Evolutionary conservation across 1,140 invertebrate species (phyloP), one percentile per base, ranked within the genome.

Genomic region (Cotesia typhae): DNA sequence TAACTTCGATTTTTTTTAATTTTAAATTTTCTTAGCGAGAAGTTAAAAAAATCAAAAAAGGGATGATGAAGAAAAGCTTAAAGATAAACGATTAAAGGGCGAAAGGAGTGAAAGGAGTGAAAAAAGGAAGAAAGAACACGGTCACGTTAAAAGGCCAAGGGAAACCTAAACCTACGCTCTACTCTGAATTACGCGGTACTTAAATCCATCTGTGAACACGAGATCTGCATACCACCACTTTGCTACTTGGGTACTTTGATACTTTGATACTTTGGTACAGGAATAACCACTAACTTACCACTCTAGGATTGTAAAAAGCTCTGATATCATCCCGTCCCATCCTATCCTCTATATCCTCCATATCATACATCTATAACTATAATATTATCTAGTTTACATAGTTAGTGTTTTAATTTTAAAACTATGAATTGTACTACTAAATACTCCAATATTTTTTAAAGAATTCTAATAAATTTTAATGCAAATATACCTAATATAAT

Each of bases 101-200:
- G 53, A 60, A 28, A 36, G 41, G n/a, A 41, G n/a, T 28, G 28
- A 2, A 36, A 36, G n/a, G 52, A 10, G 6, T 59, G 20, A 59
- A 10, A 10, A 6, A 59, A 6, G 17, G 14, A 9, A 59, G 28
- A 28, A 28, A 52, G 70, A 66, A 28, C 52, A 55, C 60, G 12
- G 67, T 67, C 65, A 70, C 51, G 71, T 64, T 47, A 59, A 63
- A 67, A 74, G 60, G 57, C 73, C 70, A 28, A 55, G 60, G 63
- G 70, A 37, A 67, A 67, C 35, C 72, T 57, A 37, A 67, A 67
- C 35, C 72, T 55, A 47, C 66, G 37, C 57, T 74, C 76, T 77
- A 35, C 60, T 74, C 76, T 77, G 76, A 81, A 81, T 80, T 80
- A 79, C 77, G 68, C 73, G 74, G 65, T 76, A 81, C 77, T 81